These are phyloP conservation scores for Lepidochrysops patricia DNA, from an alignment of 2,888 invertebrate genomes.

Conservation along the genomic window DNA sequence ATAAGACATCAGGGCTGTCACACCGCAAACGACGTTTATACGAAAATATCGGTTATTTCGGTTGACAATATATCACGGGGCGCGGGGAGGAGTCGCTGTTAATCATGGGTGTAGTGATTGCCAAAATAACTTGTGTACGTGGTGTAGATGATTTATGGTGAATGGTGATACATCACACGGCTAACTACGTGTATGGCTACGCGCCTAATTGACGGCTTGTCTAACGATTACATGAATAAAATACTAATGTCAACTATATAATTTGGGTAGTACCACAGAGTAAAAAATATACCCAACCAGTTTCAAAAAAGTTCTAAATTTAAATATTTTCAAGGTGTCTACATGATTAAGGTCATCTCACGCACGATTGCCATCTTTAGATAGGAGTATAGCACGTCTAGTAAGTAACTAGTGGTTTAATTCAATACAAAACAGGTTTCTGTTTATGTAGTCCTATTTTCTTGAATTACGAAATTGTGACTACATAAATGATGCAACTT, in stretches of 20 bases:
- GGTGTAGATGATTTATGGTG: constrained; percentile 53
- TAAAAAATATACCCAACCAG: too few species aligned
- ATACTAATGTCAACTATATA: neutral
- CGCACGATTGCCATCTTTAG: too few species aligned
- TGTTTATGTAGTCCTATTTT: too few species aligned
- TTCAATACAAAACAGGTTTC: too few species aligned
- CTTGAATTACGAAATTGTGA: too few species aligned
- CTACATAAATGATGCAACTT: too few species aligned
- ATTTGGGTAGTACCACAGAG: neutral
- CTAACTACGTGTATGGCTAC: constrained; percentile 30
- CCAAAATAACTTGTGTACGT: constrained; percentile 64
- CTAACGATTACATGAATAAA: constrained; percentile 14
- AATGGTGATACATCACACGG: constrained; percentile 46
- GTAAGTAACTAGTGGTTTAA: too few species aligned
- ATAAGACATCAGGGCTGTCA: neutral
- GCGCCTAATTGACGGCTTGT: constrained; percentile 33
- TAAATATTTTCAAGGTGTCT: too few species aligned
- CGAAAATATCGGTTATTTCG: constrained; percentile 48
- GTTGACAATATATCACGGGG: constrained; percentile 57
- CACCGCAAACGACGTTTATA: neutral
- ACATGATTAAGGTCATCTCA: too few species aligned
- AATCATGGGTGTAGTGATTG: constrained; percentile 52
- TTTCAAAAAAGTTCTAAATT: too few species aligned
- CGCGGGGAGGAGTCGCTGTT: constrained; percentile 37
- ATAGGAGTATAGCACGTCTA: too few species aligned